Evolutionary conservation across 2,797 vertebrate species (phyloP).

Genomic region (Enteromius anoplus): DNA sequence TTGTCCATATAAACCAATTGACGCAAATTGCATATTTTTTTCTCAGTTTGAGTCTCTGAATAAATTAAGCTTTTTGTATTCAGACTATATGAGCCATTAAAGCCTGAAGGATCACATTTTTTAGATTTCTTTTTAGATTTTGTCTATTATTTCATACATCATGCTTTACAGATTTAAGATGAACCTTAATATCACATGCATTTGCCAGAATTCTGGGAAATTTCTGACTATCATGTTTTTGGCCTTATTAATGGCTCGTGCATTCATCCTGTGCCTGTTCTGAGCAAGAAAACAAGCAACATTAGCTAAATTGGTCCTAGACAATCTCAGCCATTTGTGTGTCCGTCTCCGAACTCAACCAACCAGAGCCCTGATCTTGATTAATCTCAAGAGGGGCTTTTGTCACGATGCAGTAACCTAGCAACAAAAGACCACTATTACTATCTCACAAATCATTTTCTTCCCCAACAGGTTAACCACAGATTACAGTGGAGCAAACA

Average conservation of each 20-base stretch:
- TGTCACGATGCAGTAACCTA: conserved; percentile 64
- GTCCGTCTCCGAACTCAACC: conserved; percentile 56
- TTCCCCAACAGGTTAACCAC: conserved; percentile 31
- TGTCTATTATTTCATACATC: neutral
- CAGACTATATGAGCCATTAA: neutral
- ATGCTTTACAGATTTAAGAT: neutral
- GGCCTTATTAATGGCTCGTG: neutral
- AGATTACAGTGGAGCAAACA: conserved; percentile 37
- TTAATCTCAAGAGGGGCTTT: conserved; percentile 63
- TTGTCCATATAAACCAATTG: neutral
- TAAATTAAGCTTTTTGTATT: neutral
- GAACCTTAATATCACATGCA: neutral
- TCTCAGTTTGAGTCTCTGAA: neutral
- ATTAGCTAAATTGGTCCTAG: conserved; percentile 53
- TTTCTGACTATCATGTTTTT: neutral
- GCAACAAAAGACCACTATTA: conserved; percentile 65
- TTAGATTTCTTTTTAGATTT: too few relatives aligned
- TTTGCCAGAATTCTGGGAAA: neutral
- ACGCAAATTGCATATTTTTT: neutral
- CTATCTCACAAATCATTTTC: conserved; percentile 57
- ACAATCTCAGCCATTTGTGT: conserved; percentile 60
- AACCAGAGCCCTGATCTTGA: conserved; percentile 59
- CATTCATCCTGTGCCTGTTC: neutral
- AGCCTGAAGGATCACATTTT: neutral
- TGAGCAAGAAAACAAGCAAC: conserved; percentile 8